These are phyloP conservation scores for Patagioenas fasciata DNA, from an alignment of 2,113 vertebrate genomes.

Conservation along the genomic window DNA sequence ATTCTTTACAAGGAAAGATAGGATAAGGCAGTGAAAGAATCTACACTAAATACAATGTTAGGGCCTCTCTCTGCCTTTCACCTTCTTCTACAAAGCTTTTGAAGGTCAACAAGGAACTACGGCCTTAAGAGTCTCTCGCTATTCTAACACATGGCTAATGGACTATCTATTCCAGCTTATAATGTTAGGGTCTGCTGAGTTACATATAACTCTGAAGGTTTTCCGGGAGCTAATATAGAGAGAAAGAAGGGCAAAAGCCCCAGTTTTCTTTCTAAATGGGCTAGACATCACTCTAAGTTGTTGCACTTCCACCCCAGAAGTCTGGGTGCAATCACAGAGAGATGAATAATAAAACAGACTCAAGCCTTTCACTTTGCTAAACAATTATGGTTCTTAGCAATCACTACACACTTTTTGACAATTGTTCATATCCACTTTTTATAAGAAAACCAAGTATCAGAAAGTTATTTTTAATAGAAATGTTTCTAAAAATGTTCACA, in stretches of 20 bases:
- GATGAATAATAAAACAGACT: background rate
- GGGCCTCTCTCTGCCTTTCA: background rate
- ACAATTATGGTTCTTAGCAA: background rate
- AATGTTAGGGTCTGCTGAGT: background rate
- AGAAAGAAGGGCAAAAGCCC: background rate
- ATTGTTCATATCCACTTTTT: background rate
- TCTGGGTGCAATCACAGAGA: background rate
- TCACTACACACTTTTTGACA: background rate
- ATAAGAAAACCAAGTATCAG: background rate
- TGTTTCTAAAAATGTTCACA: background rate
- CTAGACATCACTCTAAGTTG: background rate
- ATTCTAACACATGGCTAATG: slow-evolving; percentile 9
- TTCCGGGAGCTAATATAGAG: background rate
- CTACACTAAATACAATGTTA: background rate
- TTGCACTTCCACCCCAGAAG: background rate
- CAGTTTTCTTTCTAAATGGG: background rate
- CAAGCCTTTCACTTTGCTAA: background rate
- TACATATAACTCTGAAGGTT: background rate
- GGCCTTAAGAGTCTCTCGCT: background rate
- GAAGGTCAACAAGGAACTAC: slow-evolving; percentile 31
- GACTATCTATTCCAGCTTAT: background rate
- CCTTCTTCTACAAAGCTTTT: background rate
- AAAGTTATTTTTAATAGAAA: background rate
- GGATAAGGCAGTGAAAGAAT: background rate
- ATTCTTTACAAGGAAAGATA: background rate